Evolutionary conservation across 2,888 invertebrate genomes (phyloP).

Genomic region (Melipona beecheii): DNA sequence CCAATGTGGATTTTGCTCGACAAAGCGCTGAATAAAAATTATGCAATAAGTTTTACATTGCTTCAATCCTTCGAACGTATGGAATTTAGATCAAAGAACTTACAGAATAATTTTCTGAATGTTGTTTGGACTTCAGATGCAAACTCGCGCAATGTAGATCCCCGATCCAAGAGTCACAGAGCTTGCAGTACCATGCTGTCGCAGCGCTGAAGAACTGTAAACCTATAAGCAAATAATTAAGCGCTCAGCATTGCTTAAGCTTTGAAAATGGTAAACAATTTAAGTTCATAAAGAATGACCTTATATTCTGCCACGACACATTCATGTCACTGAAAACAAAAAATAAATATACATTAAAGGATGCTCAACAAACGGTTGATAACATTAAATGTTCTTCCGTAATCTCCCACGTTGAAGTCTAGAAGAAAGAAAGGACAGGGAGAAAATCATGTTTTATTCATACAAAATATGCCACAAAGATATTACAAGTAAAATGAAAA

Average conservation of each 20-base stretch:
- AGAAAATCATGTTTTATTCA: constrained; percentile 67
- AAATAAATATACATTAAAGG: constrained; percentile 71
- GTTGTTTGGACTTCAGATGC: constrained; percentile 92
- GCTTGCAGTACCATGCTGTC: constrained; percentile 95
- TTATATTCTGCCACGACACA: constrained; percentile 81
- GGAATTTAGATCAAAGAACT: constrained; percentile 79
- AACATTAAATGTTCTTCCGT: constrained; percentile 65
- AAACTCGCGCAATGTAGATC: constrained; percentile 94
- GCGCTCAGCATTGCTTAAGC: constrained; percentile 72
- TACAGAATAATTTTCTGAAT: constrained; percentile 93
- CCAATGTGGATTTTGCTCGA: constrained; percentile 94
- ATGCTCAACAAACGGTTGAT: constrained; percentile 65
- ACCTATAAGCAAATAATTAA: constrained; percentile 86
- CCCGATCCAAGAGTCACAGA: constrained; percentile 94
- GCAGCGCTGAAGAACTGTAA: constrained; percentile 95
- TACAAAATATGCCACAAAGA: constrained; percentile 39
- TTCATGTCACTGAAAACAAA: constrained; percentile 82
- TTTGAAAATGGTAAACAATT: constrained; percentile 73
- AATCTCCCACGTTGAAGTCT: constrained; percentile 65
- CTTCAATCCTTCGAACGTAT: neutral
- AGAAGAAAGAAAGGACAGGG: constrained; percentile 46
- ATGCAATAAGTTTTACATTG: neutral
- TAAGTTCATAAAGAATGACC: constrained; percentile 83
- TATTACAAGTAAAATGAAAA: constrained; percentile 47
- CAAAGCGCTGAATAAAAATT: constrained; percentile 87